Evolutionary conservation across 2,797 vertebrate genomes (phyloP), one percentile per base, ranked within the genome.

Genomic region (Distichodus sexfasciatus): DNA sequence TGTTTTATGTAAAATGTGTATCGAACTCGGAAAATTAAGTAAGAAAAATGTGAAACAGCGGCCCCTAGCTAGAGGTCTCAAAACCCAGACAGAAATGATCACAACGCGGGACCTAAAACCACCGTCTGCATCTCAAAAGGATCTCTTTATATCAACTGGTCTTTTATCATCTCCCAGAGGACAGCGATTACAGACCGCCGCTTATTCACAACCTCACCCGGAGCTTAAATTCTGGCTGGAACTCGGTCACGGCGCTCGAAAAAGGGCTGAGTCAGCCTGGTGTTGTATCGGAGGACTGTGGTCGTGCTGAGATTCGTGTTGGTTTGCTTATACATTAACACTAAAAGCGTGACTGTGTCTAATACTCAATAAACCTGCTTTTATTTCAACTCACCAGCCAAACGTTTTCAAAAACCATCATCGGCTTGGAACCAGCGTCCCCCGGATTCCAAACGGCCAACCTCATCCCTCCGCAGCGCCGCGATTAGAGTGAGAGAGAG

Each of bases 401-500:
- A 75, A 80, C 59, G 36, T 69, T 59, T 79, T 77, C 51, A 61
- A 82, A n/a, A 84, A 79, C 74, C 80, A 79, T 80, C 73, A 74
- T 79, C 48, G 74, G 59, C 79, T 71, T 59, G 64, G 72, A 76
- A 63, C 74, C 61, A 53, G 51, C 41, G 43, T 79, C 74, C 74
- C 74, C 58, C 71, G 68, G 68, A 80, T 77, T 77, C 76, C 71
- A 71, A 60, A 62, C 53, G 66, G 60, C 77, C 78, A 77, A 79
- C 72, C 80, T 81, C 76, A 75, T 75, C 73, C 71, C 61, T 59
- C 47, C 76, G 60, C 78, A 80, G 68, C 46, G 79, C 76, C 67
- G 72, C 28, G 58, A 81, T 66, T 68, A 62, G 61, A 71, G 71
- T 48, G 53, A 21, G 69, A 38, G 43, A 44, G 38, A 19, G 40